Percentiles rank a stretch among this genome's conserved stretches.
These are phyloP conservation scores for Ifrita kowaldi DNA, from an alignment of 2,113 vertebrate species.

Conservation along the genomic window DNA sequence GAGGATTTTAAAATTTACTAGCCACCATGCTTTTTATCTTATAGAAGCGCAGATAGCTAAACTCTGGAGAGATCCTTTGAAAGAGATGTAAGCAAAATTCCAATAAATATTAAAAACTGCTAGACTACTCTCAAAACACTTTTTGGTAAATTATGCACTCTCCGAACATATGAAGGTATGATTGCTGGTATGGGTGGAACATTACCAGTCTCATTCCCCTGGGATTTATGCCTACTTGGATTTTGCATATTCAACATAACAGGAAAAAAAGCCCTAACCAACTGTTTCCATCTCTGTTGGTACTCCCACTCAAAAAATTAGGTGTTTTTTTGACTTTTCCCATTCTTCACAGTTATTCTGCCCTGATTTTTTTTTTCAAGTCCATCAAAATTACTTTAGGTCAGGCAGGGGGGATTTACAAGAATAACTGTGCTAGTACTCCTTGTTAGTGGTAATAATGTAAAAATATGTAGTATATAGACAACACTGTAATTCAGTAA, in stretches of 20 bases:
- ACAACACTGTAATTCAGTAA: neutral
- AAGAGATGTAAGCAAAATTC: neutral
- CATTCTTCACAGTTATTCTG: neutral
- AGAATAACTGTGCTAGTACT: neutral
- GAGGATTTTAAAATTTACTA: neutral
- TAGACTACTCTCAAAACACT: neutral
- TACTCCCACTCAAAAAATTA: neutral
- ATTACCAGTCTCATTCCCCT: neutral
- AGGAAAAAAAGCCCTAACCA: neutral
- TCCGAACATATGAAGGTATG: neutral
- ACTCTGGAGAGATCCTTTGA: neutral
- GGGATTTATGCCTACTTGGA: neutral
- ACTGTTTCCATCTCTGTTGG: neutral
- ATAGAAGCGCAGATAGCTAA: neutral
- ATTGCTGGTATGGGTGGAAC: neutral
- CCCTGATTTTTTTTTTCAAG: neutral
- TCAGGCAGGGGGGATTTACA: neutral
- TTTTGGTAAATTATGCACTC: neutral
- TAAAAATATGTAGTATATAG: neutral
- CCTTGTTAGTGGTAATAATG: neutral
- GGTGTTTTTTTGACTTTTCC: neutral
- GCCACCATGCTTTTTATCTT: neutral
- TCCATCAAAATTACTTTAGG: neutral
- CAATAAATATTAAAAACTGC: neutral
- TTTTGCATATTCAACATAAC: neutral